These are phyloP conservation scores for Ageneiosus marmoratus DNA, from an alignment of 2,113 vertebrate genomes.

Conservation along the genomic window DNA sequence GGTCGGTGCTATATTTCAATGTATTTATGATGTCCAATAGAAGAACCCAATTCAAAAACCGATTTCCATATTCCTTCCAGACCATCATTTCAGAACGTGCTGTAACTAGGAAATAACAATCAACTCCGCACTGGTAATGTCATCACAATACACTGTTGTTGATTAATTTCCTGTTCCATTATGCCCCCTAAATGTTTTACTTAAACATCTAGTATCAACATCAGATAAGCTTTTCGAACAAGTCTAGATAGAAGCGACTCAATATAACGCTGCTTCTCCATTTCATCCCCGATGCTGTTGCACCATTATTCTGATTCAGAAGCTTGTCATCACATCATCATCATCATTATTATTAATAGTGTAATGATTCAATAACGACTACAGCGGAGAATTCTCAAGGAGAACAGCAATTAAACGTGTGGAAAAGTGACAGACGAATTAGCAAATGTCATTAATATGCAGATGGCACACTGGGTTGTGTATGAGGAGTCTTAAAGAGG, in stretches of 20 bases:
- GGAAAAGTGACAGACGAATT: constrained; percentile 62
- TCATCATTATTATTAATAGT: constrained; percentile 56
- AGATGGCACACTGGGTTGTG: constrained; percentile 34
- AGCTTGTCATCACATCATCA: constrained; percentile 50
- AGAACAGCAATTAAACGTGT: constrained; percentile 69
- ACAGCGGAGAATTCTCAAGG: constrained; percentile 45
- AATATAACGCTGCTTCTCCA: not conserved
- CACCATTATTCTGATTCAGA: constrained; percentile 1
- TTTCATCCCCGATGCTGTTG: not conserved
- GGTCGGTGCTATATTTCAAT: too few relatives aligned
- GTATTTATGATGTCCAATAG: too few relatives aligned
- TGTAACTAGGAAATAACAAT: not conserved
- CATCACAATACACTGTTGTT: not conserved
- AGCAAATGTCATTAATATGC: constrained; percentile 60
- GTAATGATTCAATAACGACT: constrained; percentile 56
- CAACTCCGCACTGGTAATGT: not conserved
- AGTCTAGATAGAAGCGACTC: not conserved
- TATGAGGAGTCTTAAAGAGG: not conserved
- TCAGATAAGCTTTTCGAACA: not conserved
- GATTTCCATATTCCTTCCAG: not conserved
- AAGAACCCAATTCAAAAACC: too few relatives aligned
- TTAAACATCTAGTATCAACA: not conserved
- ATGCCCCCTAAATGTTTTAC: not conserved
- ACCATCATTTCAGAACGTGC: not conserved
- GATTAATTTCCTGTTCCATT: not conserved